These are phyloP conservation scores for Lissonota sp. DNA, from an alignment of 2,888 invertebrate species.

Conservation along the genomic window DNA sequence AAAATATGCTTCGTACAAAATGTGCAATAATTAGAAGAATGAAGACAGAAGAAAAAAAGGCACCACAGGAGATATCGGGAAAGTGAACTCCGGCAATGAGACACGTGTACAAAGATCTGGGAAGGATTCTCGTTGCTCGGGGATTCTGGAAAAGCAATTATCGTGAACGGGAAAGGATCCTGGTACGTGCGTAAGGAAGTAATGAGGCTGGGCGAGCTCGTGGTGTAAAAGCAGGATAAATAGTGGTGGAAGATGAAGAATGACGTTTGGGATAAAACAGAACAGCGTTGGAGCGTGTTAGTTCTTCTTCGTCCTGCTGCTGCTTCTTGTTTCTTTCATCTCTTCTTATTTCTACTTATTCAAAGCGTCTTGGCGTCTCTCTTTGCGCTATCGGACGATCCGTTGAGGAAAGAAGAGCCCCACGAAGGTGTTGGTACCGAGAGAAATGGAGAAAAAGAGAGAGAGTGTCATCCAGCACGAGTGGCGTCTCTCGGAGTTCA, in stretches of 20 bases:
- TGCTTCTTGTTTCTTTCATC: conserved; percentile 39
- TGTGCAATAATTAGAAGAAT: not conserved
- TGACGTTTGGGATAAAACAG: conserved; percentile 45
- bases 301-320: conserved; percentile 53
- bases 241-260: conserved; percentile 36
- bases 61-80: not conserved
- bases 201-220: conserved; percentile 64
- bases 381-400: conserved; percentile 59
- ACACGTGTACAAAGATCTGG: too few relatives aligned
- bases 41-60: conserved; percentile 27
- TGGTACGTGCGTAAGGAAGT: conserved; percentile 68
- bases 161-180: conserved; percentile 59
- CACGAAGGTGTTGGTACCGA: conserved; percentile 50
- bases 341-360: conserved; percentile 39
- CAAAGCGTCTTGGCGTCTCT: conserved; percentile 39
- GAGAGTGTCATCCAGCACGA: conserved; percentile 57
- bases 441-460: not conserved
- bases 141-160: conserved; percentile 65
- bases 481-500: conserved; percentile 46
- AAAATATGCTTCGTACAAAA: too few relatives aligned
- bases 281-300: conserved; percentile 49
- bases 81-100: conserved; percentile 28
- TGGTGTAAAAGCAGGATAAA: conserved; percentile 63
- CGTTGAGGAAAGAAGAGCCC: conserved; percentile 34
- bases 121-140: conserved; percentile 17